Conservation (phyloP, 1,140 invertebrate genomes). For the Drosophila erecta region DNA sequence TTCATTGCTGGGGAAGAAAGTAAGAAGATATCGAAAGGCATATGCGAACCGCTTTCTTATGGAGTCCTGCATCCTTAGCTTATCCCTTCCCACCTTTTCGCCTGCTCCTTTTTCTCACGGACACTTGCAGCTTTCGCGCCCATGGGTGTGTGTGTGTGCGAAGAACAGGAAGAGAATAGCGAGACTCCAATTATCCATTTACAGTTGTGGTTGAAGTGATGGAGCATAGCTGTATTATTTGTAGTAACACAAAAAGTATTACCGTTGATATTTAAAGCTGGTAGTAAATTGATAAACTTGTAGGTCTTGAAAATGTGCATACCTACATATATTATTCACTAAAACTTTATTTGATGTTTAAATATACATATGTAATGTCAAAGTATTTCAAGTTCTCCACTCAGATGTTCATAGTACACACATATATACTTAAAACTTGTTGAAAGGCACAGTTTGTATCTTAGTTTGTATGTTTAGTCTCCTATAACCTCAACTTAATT, state of each 20-base stretch:
- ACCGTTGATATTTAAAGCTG: neutral
- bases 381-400: too few species aligned
- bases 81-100: constrained; percentile 10
- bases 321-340: too few species aligned
- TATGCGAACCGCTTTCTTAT: constrained; percentile 18
- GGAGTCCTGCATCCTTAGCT: constrained; percentile 37
- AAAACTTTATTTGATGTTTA: too few species aligned
- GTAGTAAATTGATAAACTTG: neutral
- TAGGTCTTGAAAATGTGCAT: neutral
- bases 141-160: constrained; percentile 3
- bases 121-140: constrained; percentile 34
- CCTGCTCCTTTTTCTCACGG: constrained; percentile 28
- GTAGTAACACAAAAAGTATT: neutral
- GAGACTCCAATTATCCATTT: constrained; percentile 1
- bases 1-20: constrained; percentile 19
- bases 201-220: constrained; percentile 3
- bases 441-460: neutral
- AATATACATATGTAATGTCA: too few species aligned
- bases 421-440: too few species aligned
- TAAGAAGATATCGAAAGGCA: constrained; percentile 21
- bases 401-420: too few species aligned
- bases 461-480: neutral
- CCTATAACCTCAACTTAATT: too few species aligned
- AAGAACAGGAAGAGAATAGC: constrained; percentile 5
- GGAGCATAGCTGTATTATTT: neutral